Conservation (phyloP, 2,797 vertebrate species). For the Trematomus bernacchii region DNA sequence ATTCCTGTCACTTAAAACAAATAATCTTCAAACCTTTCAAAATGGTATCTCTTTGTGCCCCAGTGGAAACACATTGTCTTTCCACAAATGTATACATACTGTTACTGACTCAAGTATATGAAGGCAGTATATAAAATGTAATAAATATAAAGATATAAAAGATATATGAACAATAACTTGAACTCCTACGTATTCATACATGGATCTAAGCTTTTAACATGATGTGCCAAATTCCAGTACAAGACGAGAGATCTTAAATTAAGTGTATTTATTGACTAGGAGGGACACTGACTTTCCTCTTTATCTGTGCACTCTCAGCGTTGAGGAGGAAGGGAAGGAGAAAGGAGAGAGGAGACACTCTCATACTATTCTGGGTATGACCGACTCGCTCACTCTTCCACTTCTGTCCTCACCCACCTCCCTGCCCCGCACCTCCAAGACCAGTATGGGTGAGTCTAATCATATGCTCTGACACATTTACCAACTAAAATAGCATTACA, state of each 20-base stretch:
- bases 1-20: slow-evolving; percentile 22
- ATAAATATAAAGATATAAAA: no score
- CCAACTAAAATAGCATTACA: rapidly evolving
- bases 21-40: slow-evolving; percentile 16
- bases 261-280: slow-evolving; percentile 1
- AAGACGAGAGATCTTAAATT: background rate
- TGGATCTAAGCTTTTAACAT: background rate
- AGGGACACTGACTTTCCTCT: slow-evolving; percentile 6
- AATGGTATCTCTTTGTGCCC: slow-evolving; percentile 7
- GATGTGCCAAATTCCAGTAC: background rate
- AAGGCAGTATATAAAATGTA: background rate
- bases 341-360: slow-evolving; percentile 94
- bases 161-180: background rate
- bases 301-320: slow-evolving; percentile 68
- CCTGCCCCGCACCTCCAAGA: slow-evolving; percentile 87
- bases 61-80: background rate
- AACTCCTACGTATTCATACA: background rate
- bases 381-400: slow-evolving; percentile 86
- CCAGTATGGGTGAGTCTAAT: slow-evolving; percentile 86
- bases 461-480: background rate
- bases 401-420: slow-evolving; percentile 90
- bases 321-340: slow-evolving; percentile 92
- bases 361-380: slow-evolving; percentile 87
- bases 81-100: background rate
- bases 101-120: background rate